Base-by-base conservation (phyloP, 1,140 invertebrate genomes). In the Littorina saxatilis region DNA sequence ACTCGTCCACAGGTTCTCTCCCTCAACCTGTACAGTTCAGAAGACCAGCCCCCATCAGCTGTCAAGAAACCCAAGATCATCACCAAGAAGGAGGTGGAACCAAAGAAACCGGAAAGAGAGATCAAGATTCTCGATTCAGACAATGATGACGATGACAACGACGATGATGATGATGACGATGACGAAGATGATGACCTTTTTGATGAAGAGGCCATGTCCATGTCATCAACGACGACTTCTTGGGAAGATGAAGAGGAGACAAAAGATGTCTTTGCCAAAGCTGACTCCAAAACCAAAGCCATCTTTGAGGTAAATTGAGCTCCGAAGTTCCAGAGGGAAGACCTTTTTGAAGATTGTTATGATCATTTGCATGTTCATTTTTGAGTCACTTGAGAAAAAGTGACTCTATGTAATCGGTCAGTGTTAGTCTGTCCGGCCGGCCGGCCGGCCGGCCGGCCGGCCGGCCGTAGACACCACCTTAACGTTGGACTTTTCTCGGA, bases 1-100 rank as follows among this genome's bases (percentile, higher is more conserved):
- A 17, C 55, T 58, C 4, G 9, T 47, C 66, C 72, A 2, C 70
- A 92, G 91, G 88, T 92, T 39, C 82, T 92, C 20, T 90, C 91
- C 32, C 86, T 92, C 75, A 91, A 91, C 88, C 78, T 90, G 63
- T 92, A 91, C 83, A 91, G 88, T 15, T 85, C 88, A 50, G 88
- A 90, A 47, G 88, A 88, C 20, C 76, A 78, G 55, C 76, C 76
- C 17, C 84, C 82, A 73, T 52, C 75, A 35, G 32, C 63, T 32
- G n/a, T n/a, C n/a, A 82, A 85, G 81, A 82, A 87, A 80, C 79
- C 78, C 63, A 85, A 86, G 73, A 55, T 83, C 63, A 79, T 39
- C 39, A 81, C 40, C n/a, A 72, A 74, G 27, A 81, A 85, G 40
- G 73, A 83, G 13, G 76, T 79, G 15, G 72, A 70, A 37, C 78